Percentiles rank a stretch among this genome's conserved stretches.
Evolutionary conservation across 1,140 invertebrate genomes (phyloP).

Genomic region (Euwallacea similis): DNA sequence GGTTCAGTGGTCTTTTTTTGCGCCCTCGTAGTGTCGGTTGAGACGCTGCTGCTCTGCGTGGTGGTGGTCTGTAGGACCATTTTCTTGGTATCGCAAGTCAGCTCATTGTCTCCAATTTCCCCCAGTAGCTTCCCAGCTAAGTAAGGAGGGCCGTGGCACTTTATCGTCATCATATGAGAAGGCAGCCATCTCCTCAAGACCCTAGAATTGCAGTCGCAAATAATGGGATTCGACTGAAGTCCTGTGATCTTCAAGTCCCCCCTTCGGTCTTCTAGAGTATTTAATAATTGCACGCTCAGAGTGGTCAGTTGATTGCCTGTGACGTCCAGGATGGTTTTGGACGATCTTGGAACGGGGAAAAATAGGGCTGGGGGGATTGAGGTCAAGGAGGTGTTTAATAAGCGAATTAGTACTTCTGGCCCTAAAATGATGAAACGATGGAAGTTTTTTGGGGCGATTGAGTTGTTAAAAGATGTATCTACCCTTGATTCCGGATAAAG

Average conservation of each 20-base stretch:
- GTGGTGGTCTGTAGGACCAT: conserved; percentile 57
- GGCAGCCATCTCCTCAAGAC: conserved; percentile 77
- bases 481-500: conserved; percentile 75
- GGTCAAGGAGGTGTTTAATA: conserved; percentile 79
- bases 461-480: too few relatives aligned
- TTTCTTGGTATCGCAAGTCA: conserved; percentile 71
- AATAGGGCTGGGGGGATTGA: conserved; percentile 77
- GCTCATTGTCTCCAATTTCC: conserved; percentile 75
- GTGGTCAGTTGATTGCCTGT: conserved; percentile 75
- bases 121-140: conserved; percentile 67
- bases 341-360: conserved; percentile 86
- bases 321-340: conserved; percentile 75
- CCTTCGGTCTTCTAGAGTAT: conserved; percentile 76
- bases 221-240: conserved; percentile 74
- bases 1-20: conserved; percentile 68
- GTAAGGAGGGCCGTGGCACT: conserved; percentile 68
- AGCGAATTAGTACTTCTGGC: conserved; percentile 66
- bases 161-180: conserved; percentile 61
- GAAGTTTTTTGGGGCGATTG: too few relatives aligned
- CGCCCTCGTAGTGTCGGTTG: conserved; percentile 54
- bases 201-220: conserved; percentile 81
- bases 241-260: conserved; percentile 73
- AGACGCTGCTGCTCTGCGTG: conserved; percentile 49
- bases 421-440: conserved; percentile 26
- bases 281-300: conserved; percentile 73